Evolutionary conservation across 2,113 vertebrate genomes (phyloP), one percentile per base, ranked within the genome.

Genomic region (rat (Rattus norvegicus)): DNA sequence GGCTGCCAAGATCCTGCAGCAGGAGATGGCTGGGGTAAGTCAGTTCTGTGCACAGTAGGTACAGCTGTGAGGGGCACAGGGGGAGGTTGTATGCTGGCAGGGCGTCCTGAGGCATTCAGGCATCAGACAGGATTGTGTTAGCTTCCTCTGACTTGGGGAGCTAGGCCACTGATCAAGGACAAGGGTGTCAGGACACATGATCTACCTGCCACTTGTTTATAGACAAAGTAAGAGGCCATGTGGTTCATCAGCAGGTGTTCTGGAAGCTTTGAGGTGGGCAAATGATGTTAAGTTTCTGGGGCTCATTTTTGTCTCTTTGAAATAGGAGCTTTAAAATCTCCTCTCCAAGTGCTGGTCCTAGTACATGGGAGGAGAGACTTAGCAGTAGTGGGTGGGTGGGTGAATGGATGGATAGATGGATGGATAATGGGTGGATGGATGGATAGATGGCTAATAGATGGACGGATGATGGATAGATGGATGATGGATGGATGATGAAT

Each of bases 21-120:
- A 94, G 86, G 99, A 99, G 97, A 49, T 90, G 0, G 96, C 98
- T 0, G 99, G 99, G 99, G 99, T 99, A 97, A 99, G 99, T 98
- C 0, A n/a, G 14, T 36, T 67, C 43, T 67, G 43, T 43, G n/a
- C 17, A 47, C 72, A 26, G 67, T 28, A 36, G 43, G 67, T 67
- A 20, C 24, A 7, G 14, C 49, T 28, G 0, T 19, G 2, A 24
- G 67, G 88, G 24, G 33, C 54, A 33, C 3, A 1, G 36, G 0
- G 6, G 26, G 61, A 54, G 7, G 5, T 6, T 1, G 1, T 4
- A 33, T 43, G 69, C 8, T 5, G 19, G 36, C 0, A 0, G 17
- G 39, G 76, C 56, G 54, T 72, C 1, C 28, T 70, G 39, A 59
- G 85, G 72, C 24, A 8, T 33, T 1, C 30, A 36, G 92, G 16